Conservation (phyloP, 2,888 invertebrate genomes). For the Schizaphis graminum region DNA sequence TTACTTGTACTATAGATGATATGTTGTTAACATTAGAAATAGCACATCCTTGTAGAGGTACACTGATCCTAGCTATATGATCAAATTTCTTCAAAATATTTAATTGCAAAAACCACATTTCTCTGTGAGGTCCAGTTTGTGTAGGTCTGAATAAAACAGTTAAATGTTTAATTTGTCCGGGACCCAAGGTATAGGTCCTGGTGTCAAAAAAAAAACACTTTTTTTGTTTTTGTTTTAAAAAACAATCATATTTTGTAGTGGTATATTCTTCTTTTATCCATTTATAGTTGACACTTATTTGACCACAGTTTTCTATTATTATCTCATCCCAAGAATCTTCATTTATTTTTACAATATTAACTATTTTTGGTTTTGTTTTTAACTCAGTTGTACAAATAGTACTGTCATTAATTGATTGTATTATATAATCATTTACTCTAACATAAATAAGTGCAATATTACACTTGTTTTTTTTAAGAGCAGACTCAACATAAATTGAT, state of each 20-base stretch:
- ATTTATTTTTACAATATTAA: slow-evolving; percentile 7
- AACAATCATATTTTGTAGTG: neutral
- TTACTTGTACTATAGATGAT: neutral
- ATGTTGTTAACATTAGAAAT: neutral
- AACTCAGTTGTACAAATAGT: neutral
- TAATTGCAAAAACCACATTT: slow-evolving; percentile 30
- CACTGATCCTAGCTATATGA: neutral
- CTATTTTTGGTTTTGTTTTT: neutral
- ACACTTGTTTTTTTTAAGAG: neutral
- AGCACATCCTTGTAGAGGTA: slow-evolving; percentile 38
- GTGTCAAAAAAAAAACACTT: slow-evolving; percentile 51
- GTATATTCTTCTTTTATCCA: slow-evolving; percentile 21
- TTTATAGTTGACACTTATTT: slow-evolving; percentile 36
- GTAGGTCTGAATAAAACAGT: slow-evolving; percentile 42
- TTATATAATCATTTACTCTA: slow-evolving; percentile 23
- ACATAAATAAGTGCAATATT: neutral
- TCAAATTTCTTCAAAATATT: slow-evolving; percentile 14
- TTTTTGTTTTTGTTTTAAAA: neutral
- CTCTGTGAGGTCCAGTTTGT: neutral
- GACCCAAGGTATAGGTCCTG: slow-evolving; percentile 37
- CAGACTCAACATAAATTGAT: neutral
- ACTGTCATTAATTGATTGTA: neutral
- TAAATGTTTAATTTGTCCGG: slow-evolving; percentile 37
- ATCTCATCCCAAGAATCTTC: slow-evolving; percentile 40
- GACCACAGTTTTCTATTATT: slow-evolving; percentile 38